Evolutionary conservation across 2,888 invertebrate species (phyloP), one percentile per base, ranked within the genome.

Genomic region (Drosophila recens): DNA sequence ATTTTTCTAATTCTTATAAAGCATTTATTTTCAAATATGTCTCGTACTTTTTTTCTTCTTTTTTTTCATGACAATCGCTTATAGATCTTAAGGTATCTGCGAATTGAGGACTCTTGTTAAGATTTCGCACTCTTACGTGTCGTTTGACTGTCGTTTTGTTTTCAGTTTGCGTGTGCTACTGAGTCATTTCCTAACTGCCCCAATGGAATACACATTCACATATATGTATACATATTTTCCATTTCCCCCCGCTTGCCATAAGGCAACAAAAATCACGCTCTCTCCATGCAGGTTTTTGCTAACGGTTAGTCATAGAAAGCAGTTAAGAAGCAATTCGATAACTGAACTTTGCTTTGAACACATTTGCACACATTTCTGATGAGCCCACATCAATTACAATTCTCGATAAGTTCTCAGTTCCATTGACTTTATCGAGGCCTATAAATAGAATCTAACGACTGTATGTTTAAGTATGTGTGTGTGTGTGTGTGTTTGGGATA

Each of bases 331-430:
- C 34, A 75, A 59, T 56, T 67, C 62, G 56, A 76, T 76, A 76
- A 54, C 42, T 76, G 64, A 64, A 57, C 43, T 58, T 56, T 63
- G 54, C 43, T 53, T 20, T 30, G n/a, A 75, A 11, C 71, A 62
- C 75, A 75, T 63, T 76, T 75, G 77, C 61, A 48, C 52, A 57
- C 72, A 71, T 76, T 72, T 75, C 67, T 75, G 62, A 67, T 75
- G 62, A 71, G 76, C 58, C 62, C 76, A 76, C 75, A 77, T 68
- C 64, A 77, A 77, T 77, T 62, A 72, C 63, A 49, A 42, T 53
- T 57, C 46, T 62, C 73, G 75, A 77, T 75, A 68, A 68, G 75
- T 72, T 51, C 33, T 13, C 43, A 48, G 53, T 56, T 40, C 59
- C 72, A 71, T 71, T 63, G 62, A 63, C 58, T 71, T 57, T 62